phyloP scores from a whole-genome alignment of 2,113 vertebrate species.

The Tychaedon coryphoeus region DNA sequence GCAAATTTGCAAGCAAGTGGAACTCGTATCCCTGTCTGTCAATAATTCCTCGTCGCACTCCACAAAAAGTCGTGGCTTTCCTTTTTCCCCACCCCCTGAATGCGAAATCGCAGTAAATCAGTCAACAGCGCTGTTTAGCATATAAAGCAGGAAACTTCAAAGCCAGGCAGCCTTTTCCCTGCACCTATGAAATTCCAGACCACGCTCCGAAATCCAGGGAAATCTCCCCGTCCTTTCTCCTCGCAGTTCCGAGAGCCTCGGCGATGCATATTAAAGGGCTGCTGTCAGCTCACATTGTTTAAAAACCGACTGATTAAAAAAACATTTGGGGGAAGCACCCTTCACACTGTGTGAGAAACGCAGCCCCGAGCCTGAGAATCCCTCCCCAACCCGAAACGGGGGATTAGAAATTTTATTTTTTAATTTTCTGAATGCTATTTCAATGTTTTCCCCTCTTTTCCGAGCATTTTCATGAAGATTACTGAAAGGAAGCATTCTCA shows the following conservation, averaged over 20 bases:
- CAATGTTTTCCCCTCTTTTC: background rate
- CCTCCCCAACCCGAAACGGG: background rate
- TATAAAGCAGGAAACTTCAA: constrained; percentile 32
- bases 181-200: constrained; percentile 51
- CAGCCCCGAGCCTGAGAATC: background rate
- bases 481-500: background rate
- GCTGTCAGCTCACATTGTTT: constrained; percentile 38
- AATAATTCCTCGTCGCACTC: constrained; percentile 40
- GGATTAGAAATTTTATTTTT: background rate
- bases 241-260: background rate
- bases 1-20: constrained; percentile 44
- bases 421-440: background rate
- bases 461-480: background rate
- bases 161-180: background rate
- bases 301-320: constrained; percentile 17
- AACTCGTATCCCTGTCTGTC: background rate
- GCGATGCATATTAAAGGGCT: constrained; percentile 12
- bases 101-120: constrained; percentile 41
- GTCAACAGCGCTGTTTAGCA: constrained; percentile 42
- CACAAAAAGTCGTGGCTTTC: constrained; percentile 2
- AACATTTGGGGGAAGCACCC: constrained; percentile 1
- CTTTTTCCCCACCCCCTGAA: background rate
- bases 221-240: constrained; percentile 1
- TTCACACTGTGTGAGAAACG: background rate
- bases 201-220: background rate